These are phyloP conservation scores for Phrynosoma platyrhinos DNA, from an alignment of 2,113 vertebrate genomes.

Conservation along the genomic window DNA sequence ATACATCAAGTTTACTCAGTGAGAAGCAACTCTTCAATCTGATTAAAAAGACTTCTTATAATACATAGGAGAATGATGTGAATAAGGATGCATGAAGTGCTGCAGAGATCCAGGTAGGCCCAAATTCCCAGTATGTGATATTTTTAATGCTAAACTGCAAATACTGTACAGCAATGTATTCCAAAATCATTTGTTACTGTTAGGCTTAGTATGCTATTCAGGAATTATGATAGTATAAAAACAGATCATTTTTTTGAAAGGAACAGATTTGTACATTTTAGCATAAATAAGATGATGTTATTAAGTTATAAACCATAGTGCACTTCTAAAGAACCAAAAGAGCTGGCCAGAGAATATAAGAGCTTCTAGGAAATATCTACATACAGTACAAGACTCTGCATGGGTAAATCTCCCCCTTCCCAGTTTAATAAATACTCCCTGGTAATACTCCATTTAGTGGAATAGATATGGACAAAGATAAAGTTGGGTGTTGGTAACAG, in stretches of 20 bases:
- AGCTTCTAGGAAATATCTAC: neutral
- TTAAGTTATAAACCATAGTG: neutral
- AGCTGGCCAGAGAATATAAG: neutral
- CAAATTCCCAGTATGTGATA: neutral
- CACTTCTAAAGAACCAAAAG: neutral
- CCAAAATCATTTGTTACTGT: neutral
- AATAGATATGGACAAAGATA: neutral
- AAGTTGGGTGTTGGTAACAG: neutral
- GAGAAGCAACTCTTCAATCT: neutral
- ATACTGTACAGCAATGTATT: neutral
- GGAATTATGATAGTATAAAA: neutral
- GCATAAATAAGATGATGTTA: neutral
- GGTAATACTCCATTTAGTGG: neutral
- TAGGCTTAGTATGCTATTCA: too few relatives aligned
- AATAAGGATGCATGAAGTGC: too few relatives aligned
- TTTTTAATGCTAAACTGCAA: neutral
- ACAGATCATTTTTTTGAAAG: neutral
- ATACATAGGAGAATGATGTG: neutral
- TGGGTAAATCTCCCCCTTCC: too few relatives aligned
- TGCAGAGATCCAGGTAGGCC: neutral
- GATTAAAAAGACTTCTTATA: neutral
- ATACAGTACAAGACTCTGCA: too few relatives aligned
- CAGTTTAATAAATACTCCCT: neutral
- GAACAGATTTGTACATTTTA: neutral
- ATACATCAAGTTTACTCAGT: neutral